Evolutionary conservation across 2,113 vertebrate genomes (phyloP).

Genomic region (Dryoscopus gambensis): DNA sequence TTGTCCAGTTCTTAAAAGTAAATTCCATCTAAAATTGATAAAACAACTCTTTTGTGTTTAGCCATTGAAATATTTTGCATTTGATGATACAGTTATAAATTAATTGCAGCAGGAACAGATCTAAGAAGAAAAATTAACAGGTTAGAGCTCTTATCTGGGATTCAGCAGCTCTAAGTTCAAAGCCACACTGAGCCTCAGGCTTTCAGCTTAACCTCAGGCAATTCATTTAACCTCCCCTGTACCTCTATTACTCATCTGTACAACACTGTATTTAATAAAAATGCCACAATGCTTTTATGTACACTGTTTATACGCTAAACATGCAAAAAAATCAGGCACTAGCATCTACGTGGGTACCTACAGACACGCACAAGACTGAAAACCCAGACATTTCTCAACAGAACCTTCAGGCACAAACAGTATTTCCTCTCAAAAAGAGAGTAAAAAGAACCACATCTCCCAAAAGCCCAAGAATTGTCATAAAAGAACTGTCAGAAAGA

Average conservation of each 20-base stretch:
- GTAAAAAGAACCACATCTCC: background rate
- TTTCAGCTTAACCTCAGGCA: background rate
- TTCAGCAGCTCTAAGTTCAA: slow-evolving; percentile 30
- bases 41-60: background rate
- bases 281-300: background rate
- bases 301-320: background rate
- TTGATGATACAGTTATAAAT: background rate
- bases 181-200: background rate
- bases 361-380: background rate
- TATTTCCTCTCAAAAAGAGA: background rate
- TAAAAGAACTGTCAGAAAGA: background rate
- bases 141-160: background rate
- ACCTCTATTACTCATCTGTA: background rate
- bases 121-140: background rate
- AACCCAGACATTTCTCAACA: background rate
- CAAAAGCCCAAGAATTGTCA: background rate
- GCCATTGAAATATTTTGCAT: background rate
- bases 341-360: background rate
- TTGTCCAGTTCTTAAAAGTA: background rate
- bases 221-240: slow-evolving; percentile 18
- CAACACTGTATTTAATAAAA: background rate
- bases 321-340: background rate
- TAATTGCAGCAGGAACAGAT: background rate
- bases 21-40: background rate
- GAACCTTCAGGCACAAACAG: background rate